A percentile compares a stretch with the other conserved stretches of the same genome.
Evolutionary conservation across 2,888 invertebrate species (phyloP).

Genomic region (Eristalis pertinax): DNA sequence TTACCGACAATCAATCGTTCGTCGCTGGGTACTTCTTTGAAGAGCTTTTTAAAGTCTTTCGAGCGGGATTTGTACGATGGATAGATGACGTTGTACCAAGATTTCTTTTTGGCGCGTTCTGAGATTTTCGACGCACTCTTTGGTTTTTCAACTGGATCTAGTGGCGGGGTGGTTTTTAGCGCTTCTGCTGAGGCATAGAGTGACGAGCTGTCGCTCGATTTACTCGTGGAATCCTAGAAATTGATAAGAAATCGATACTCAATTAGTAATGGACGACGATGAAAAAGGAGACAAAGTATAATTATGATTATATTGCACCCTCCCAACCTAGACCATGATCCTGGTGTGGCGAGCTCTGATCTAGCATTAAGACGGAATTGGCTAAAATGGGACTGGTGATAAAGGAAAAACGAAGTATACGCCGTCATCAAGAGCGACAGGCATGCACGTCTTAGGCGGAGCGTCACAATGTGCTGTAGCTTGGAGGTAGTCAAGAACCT

Average conservation of each 20-base stretch:
- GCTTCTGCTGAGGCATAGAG: constrained; percentile 64
- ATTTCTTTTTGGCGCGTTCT: constrained; percentile 88
- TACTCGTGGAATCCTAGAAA: constrained; percentile 73
- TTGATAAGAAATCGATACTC: neutral
- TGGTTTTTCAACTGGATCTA: constrained; percentile 75
- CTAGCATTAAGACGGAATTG: too few species aligned
- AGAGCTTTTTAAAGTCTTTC: constrained; percentile 95
- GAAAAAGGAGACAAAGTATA: too few species aligned
- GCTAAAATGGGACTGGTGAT: too few species aligned
- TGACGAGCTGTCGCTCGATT: constrained; percentile 73
- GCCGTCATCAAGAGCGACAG: too few species aligned
- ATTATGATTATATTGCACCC: too few species aligned
- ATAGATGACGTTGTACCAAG: constrained; percentile 92
- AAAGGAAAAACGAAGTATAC: too few species aligned
- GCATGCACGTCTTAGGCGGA: too few species aligned
- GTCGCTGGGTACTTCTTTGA: constrained; percentile 94
- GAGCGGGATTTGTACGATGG: constrained; percentile 97
- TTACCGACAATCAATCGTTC: constrained; percentile 96
- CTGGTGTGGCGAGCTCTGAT: too few species aligned
- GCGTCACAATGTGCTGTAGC: too few species aligned
- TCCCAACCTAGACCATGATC: too few species aligned
- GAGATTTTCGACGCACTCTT: constrained; percentile 79
- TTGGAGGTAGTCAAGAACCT: too few species aligned
- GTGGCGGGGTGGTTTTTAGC: constrained; percentile 42
- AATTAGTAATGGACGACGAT: too few species aligned